These are phyloP conservation scores for Lathamus discolor DNA, from an alignment of 2,113 vertebrate genomes.

Conservation along the genomic window DNA sequence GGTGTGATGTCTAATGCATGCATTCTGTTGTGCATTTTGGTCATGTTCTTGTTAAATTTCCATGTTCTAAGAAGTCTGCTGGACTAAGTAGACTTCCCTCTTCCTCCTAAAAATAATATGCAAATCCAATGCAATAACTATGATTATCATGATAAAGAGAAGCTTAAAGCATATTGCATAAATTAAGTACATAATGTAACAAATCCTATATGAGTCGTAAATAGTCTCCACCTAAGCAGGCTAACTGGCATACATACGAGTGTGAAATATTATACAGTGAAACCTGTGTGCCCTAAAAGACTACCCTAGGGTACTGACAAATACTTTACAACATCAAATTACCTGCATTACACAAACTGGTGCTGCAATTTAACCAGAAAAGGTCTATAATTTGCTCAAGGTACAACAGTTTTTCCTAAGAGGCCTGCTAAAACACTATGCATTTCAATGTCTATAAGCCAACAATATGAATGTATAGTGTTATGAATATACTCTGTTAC, in stretches of 20 bases:
- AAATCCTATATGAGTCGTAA: conserved; percentile 2
- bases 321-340: conserved; percentile 52
- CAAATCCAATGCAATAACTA: not conserved
- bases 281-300: conserved; percentile 9
- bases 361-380: conserved; percentile 36
- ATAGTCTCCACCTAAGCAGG: conserved; percentile 15
- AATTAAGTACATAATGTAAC: not conserved
- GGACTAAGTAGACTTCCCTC: not conserved
- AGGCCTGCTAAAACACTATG: not conserved
- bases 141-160: not conserved
- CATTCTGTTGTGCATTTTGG: not conserved
- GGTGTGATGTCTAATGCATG: not conserved
- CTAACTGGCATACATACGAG: not conserved
- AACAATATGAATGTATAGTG: not conserved
- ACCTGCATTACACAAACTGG: conserved; percentile 23
- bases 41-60: not conserved
- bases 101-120: not conserved
- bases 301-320: conserved; percentile 31
- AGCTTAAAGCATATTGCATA: not conserved
- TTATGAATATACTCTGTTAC: not conserved
- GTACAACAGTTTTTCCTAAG: not conserved
- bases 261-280: conserved; percentile 58
- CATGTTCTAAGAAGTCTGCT: not conserved
- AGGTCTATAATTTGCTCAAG: conserved; percentile 33
- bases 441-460: not conserved